phyloP scores from a whole-genome alignment of 1,140 invertebrate species.

The Dreissena rostriformis region DNA sequence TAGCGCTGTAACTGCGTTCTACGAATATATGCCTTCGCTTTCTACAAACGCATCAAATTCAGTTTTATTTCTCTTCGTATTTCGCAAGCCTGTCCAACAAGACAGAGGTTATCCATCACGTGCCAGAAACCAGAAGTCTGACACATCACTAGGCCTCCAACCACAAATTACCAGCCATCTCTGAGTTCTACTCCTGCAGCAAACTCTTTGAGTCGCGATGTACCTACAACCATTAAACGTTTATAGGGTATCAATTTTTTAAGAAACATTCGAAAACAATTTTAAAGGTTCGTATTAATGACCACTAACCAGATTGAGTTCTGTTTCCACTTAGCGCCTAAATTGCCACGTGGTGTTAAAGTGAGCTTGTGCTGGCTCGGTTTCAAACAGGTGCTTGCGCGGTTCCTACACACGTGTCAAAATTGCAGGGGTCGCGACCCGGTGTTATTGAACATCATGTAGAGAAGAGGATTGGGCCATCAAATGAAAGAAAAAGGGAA shows the following conservation, averaged over 20 bases:
- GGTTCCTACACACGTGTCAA: slow-evolving; percentile 45
- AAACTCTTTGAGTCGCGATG: no score
- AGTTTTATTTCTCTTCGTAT: no score
- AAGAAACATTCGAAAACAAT: slow-evolving; percentile 43
- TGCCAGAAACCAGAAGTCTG: no score
- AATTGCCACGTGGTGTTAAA: slow-evolving; percentile 12
- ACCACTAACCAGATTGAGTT: slow-evolving; percentile 34
- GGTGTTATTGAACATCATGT: slow-evolving; percentile 4
- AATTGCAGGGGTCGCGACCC: slow-evolving; percentile 38
- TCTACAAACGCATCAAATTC: no score
- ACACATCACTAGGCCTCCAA: no score
- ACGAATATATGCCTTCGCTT: no score
- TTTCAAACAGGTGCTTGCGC: slow-evolving; percentile 33
- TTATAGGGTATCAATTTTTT: slow-evolving; percentile 38
- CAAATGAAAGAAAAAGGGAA: slow-evolving; percentile 46
- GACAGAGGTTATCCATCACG: no score
- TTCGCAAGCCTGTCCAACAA: no score
- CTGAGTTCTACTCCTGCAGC: no score
- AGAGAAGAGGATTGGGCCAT: slow-evolving; percentile 15
- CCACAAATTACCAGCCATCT: no score
- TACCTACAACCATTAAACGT: slow-evolving; percentile 16
- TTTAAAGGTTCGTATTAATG: slow-evolving; percentile 20
- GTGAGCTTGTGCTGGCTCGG: slow-evolving; percentile 15
- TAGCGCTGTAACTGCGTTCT: no score
- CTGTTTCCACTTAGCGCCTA: slow-evolving; percentile 31